These are phyloP conservation scores for Poecilia picta DNA, from an alignment of 2,797 vertebrate genomes.

Conservation along the genomic window DNA sequence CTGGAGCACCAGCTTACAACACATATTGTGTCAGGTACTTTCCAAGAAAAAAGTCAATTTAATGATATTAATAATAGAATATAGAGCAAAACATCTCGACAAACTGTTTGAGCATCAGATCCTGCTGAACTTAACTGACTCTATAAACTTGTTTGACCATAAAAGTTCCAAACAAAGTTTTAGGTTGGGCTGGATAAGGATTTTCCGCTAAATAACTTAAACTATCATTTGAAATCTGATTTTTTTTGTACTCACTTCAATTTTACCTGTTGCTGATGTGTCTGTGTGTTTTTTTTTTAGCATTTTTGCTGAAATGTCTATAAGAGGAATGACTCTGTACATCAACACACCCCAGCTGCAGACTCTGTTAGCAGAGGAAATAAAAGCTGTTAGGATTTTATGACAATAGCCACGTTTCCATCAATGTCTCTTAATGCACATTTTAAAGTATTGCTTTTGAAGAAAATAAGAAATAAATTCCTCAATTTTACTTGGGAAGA, in stretches of 20 bases:
- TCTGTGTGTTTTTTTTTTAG: background rate
- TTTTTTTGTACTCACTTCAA: background rate
- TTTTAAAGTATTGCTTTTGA: no score
- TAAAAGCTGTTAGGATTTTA: background rate
- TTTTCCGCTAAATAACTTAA: background rate
- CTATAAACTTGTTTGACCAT: background rate
- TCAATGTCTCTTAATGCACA: no score
- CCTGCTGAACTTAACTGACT: background rate
- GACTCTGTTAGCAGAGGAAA: background rate
- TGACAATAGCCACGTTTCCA: no score
- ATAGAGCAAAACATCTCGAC: background rate
- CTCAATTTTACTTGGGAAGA: no score
- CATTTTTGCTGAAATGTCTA: background rate
- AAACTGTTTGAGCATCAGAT: background rate
- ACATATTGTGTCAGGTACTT: background rate
- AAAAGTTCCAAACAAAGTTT: background rate
- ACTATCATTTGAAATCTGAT: background rate
- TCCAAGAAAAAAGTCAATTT: background rate
- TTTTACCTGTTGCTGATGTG: background rate
- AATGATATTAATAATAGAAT: background rate
- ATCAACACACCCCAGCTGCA: background rate
- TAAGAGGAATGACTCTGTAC: background rate
- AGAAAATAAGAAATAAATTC: no score
- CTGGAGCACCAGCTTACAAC: background rate
- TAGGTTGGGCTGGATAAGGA: background rate